phyloP scores from a whole-genome alignment of 2,113 vertebrate species.

The Petromus typicus region DNA sequence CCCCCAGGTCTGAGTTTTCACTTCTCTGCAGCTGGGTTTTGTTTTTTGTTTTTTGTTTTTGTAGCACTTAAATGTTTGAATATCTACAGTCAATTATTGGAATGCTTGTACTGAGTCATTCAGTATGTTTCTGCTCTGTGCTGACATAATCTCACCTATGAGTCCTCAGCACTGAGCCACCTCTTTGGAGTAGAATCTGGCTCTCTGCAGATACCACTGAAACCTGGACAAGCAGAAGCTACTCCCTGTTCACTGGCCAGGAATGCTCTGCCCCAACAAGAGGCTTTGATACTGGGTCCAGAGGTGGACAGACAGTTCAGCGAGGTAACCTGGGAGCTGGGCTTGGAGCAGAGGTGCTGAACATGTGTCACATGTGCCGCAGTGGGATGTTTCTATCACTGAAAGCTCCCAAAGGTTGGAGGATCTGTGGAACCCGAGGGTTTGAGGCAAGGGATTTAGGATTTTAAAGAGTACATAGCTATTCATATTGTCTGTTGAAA shows the following conservation, averaged over 20 bases:
- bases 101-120: not conserved
- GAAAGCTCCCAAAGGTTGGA: not conserved
- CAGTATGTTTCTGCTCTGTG: not conserved
- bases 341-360: not conserved
- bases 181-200: not conserved
- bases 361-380: not conserved
- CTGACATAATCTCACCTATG: not conserved
- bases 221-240: not conserved
- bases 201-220: not conserved
- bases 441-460: not conserved
- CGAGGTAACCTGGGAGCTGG: not conserved
- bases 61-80: not conserved
- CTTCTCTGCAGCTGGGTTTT: not conserved
- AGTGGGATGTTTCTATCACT: not conserved
- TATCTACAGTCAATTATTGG: not conserved
- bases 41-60: not conserved
- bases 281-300: not conserved
- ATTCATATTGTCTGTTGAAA: not conserved
- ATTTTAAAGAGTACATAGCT: not conserved
- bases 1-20: not conserved
- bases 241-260: not conserved
- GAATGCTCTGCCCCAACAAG: not conserved
- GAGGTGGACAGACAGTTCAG: not conserved
- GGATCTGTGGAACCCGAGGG: not conserved
- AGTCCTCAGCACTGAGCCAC: not conserved